Percentiles rank a stretch among this genome's conserved stretches.
Evolutionary conservation across 2,797 vertebrate species (phyloP).

Genomic region (Brachyalestes nurse): DNA sequence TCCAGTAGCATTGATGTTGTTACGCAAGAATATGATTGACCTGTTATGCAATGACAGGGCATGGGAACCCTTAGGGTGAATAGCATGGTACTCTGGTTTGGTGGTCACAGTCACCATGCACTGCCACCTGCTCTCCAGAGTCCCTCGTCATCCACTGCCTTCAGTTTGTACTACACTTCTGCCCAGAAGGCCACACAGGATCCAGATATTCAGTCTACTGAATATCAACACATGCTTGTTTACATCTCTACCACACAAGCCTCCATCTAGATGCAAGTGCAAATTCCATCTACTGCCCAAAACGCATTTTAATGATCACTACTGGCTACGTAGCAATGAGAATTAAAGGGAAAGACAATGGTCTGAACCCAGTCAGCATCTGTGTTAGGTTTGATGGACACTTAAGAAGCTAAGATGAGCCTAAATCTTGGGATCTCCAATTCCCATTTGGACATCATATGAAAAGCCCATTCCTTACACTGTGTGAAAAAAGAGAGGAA

Average conservation of each 20-base stretch:
- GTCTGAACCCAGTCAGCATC: not conserved
- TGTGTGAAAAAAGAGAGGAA: too few species aligned
- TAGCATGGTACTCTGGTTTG: not conserved
- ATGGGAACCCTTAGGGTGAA: conserved; percentile 33
- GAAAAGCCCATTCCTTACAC: too few species aligned
- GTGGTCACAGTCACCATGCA: conserved; percentile 17
- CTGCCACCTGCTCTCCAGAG: conserved; percentile 18
- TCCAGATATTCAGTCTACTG: too few species aligned
- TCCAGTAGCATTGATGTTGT: conserved; percentile 9
- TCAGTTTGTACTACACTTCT: not conserved
- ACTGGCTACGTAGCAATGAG: not conserved
- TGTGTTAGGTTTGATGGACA: too few species aligned
- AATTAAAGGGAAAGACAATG: not conserved
- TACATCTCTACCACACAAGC: not conserved
- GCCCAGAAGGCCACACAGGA: not conserved
- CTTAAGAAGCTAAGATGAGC: too few species aligned
- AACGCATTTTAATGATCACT: not conserved
- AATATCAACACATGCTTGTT: not conserved
- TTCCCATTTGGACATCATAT: too few species aligned
- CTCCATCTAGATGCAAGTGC: not conserved
- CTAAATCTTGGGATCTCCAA: too few species aligned
- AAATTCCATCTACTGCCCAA: not conserved
- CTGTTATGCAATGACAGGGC: conserved; percentile 9
- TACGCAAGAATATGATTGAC: conserved; percentile 26
- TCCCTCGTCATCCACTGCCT: not conserved